These are phyloP conservation scores for Morus bassanus DNA, from an alignment of 2,797 vertebrate species.

Conservation along the genomic window DNA sequence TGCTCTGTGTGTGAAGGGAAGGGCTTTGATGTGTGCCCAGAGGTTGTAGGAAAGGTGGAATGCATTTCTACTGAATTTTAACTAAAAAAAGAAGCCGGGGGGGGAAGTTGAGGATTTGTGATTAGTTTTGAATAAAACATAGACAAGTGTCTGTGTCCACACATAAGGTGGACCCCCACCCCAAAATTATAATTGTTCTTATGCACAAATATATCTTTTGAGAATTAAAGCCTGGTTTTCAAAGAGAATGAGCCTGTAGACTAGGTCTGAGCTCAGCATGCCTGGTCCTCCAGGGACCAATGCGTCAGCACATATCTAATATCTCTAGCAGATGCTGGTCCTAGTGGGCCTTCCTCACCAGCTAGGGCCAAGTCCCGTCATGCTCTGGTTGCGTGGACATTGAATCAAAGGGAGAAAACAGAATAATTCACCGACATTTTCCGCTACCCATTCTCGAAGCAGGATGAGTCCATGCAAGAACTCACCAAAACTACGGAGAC, in stretches of 20 bases:
- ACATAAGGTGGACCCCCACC: not conserved
- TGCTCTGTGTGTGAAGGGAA: not conserved
- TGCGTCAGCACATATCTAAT: not conserved
- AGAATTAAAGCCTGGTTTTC: not conserved
- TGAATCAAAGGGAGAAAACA: not conserved
- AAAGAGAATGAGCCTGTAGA: not conserved
- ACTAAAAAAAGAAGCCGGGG: not conserved
- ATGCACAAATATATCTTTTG: not conserved
- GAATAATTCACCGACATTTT: not conserved
- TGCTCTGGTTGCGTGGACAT: not conserved
- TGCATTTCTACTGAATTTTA: not conserved
- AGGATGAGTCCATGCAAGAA: not conserved
- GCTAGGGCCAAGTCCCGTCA: accelerated
- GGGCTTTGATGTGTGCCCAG: not conserved
- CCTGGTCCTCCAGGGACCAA: not conserved
- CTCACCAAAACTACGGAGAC: accelerated
- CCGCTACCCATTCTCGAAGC: not conserved
- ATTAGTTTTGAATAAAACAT: not conserved
- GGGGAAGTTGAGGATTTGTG: not conserved
- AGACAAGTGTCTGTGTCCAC: not conserved
- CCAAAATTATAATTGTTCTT: not conserved
- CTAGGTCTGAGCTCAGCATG: not conserved
- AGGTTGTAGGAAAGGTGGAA: not conserved
- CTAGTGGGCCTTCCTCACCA: not conserved
- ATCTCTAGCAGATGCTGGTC: not conserved